These are phyloP conservation scores for Nestor notabilis DNA, from an alignment of 2,113 vertebrate genomes.

Conservation along the genomic window DNA sequence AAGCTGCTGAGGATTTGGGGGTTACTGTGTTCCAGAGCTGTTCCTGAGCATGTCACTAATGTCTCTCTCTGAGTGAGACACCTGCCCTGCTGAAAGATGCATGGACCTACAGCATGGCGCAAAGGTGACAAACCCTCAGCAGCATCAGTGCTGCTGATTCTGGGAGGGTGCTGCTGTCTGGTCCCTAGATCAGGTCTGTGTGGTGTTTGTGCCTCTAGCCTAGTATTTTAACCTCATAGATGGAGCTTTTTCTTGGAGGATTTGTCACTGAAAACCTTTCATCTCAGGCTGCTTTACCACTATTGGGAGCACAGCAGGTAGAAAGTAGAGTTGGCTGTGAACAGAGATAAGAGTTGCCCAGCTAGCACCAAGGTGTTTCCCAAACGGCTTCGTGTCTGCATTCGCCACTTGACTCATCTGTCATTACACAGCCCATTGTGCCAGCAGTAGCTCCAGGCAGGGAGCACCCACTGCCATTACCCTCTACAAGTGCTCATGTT, in stretches of 20 bases:
- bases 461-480: accelerated
- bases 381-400: accelerated
- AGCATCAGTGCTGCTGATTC: background rate
- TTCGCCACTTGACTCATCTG: background rate
- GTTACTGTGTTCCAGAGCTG: background rate
- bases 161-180: background rate
- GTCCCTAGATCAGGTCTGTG: background rate
- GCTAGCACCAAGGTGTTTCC: background rate
- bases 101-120: background rate
- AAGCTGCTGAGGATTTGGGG: background rate
- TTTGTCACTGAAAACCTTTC: background rate
- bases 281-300: background rate
- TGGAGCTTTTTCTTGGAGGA: accelerated
- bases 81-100: background rate
- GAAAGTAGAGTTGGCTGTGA: accelerated
- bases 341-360: background rate
- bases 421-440: accelerated
- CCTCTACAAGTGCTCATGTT: background rate
- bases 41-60: accelerated
- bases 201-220: background rate
- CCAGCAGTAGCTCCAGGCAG: background rate
- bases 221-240: background rate
- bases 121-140: background rate
- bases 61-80: background rate
- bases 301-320: background rate